Base-by-base conservation (phyloP, 2,888 invertebrate species). In the Drosophila peninsularis region DNA sequence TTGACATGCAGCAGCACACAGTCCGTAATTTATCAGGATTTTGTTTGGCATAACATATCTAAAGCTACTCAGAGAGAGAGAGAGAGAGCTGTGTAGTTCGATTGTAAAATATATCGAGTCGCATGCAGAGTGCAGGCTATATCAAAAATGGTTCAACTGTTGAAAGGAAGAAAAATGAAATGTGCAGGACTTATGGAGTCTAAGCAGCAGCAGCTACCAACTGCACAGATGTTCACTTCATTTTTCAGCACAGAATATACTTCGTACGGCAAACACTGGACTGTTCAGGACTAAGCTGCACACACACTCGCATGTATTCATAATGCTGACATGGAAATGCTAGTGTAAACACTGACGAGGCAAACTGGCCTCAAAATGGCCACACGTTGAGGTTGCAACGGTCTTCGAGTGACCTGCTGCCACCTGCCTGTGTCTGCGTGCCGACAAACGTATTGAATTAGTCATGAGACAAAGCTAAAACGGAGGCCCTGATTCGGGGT, bases 341-440 rank as follows among this genome's bases (percentile, higher is more conserved):
- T 27, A 44, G 32, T 10, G 52, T 52, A 56, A 57, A 66, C 49
- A 70, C 17, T 55, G 66, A 77, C 72, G 67, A 34, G 71, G 45
- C 42, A 30, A 30, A 11, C 56, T 42, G 57, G 56, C 73, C 63
- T 52, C 61, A 60, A 62, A 78, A 47, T 64, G 47, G 19, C 78
- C 79, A 61, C 78, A 72, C 62, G 61, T 77, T 75, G 73, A 67
- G 74, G 74, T 62, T 37, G 39, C n/a, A 24, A 10, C 36, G 21
- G 24, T 21, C 34, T 21, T 41, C 27, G 17, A 32, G 36, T 30
- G 44, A 44, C 27, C 34, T 32, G 32, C 21, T 10, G 14, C 32
- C 30, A 17, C 36, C 52, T n/a, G 24, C 7, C 17, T 13, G 24
- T 4, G 24, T 17, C 19, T 32, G 5, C 34, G 19, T 21, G 9